Evolutionary conservation across 1,140 invertebrate species (phyloP).

Genomic region (Bombyx mandarina): DNA sequence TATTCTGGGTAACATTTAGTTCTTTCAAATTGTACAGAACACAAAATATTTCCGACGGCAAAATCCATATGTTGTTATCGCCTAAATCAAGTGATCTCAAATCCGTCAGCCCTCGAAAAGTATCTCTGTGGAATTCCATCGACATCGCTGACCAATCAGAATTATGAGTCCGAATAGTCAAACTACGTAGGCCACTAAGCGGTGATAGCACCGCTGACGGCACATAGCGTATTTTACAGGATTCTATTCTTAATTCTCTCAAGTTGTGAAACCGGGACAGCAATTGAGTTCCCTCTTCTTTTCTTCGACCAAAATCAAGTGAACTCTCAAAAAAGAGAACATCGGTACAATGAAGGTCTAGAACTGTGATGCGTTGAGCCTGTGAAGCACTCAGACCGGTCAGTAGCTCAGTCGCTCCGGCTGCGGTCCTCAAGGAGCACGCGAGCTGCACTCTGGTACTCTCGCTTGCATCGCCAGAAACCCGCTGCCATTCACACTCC

Average conservation of each 20-base stretch:
- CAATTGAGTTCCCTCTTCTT: conserved; percentile 75
- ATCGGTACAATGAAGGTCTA: conserved; percentile 84
- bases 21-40: conserved; percentile 77
- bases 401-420: conserved; percentile 77
- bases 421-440: conserved; percentile 82
- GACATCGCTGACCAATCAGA: conserved; percentile 86
- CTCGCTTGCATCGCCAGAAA: conserved; percentile 67
- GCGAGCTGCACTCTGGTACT: conserved; percentile 74
- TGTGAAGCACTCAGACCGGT: conserved; percentile 78
- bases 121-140: conserved; percentile 80
- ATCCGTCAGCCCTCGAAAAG: conserved; percentile 78
- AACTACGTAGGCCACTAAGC: conserved; percentile 76
- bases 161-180: conserved; percentile 84
- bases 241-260: conserved; percentile 79
- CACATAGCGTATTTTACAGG: conserved; percentile 84
- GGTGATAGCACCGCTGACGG: conserved; percentile 78
- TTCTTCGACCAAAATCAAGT: conserved; percentile 72
- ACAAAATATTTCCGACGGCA: conserved; percentile 83
- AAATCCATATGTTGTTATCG: conserved; percentile 85
- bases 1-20: conserved; percentile 83
- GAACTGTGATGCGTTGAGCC: conserved; percentile 78
- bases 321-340: conserved; percentile 84
- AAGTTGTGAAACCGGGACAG: conserved; percentile 79
- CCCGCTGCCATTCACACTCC: conserved; percentile 78
- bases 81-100: conserved; percentile 81